These are phyloP conservation scores for Phengaris arion DNA, from an alignment of 2,888 invertebrate species.

Conservation along the genomic window DNA sequence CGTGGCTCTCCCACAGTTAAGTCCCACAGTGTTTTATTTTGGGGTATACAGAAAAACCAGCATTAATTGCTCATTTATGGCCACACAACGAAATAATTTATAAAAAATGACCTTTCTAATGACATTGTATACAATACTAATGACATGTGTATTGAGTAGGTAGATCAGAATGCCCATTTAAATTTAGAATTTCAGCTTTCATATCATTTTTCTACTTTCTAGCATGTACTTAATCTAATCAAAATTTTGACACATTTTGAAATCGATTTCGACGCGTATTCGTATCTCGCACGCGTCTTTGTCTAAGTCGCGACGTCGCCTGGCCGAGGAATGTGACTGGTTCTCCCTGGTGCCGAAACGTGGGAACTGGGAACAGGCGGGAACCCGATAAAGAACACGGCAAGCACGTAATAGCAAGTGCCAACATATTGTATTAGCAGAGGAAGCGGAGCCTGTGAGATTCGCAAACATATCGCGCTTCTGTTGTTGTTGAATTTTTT, in stretches of 20 bases:
- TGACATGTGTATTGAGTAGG: too few species aligned
- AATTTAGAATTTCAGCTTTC: too few species aligned
- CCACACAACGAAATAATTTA: too few species aligned
- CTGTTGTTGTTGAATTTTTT: constrained; percentile 29
- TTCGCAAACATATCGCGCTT: constrained; percentile 55
- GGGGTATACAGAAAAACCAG: too few species aligned
- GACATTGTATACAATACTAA: too few species aligned
- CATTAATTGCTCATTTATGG: too few species aligned
- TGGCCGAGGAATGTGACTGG: constrained; percentile 52
- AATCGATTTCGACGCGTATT: constrained; percentile 2
- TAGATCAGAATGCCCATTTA: too few species aligned
- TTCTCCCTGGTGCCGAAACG: constrained; percentile 36
- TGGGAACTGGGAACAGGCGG: constrained; percentile 36
- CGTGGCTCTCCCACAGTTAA: too few species aligned
- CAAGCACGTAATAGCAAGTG: constrained; percentile 32
- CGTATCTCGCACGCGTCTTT: background rate
- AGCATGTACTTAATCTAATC: background rate
- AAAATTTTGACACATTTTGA: background rate
- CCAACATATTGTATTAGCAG: constrained; percentile 29
- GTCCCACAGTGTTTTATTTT: too few species aligned
- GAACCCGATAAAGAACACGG: constrained; percentile 40
- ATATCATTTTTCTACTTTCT: background rate
- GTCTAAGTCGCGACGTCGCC: constrained; percentile 38
- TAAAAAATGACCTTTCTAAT: too few species aligned
- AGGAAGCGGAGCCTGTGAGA: constrained; percentile 55